Evolutionary conservation across 2,888 invertebrate species (phyloP).

Genomic region (Calameuta filiformis): DNA sequence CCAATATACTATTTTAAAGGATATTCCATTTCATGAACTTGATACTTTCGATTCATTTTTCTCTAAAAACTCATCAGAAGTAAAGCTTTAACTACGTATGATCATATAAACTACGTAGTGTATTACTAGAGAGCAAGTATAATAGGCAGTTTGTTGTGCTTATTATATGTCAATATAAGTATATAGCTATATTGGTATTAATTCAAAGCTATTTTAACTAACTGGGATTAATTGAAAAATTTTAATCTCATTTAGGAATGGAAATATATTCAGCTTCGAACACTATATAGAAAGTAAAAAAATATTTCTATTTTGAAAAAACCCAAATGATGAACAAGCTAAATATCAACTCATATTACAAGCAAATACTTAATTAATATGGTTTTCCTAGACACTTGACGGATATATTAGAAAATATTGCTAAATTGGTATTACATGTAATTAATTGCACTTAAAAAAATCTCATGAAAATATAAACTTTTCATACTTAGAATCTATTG

Average conservation of each 20-base stretch:
- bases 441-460: background rate
- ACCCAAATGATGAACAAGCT: background rate
- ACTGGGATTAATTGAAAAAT: background rate
- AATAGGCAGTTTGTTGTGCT: background rate
- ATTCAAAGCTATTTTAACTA: background rate
- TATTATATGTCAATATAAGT: background rate
- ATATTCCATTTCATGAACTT: background rate
- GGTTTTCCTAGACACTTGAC: background rate
- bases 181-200: background rate
- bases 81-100: background rate
- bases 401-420: background rate
- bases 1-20: background rate
- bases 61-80: background rate
- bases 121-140: background rate
- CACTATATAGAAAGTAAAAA: background rate
- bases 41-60: background rate
- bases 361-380: background rate
- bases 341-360: background rate
- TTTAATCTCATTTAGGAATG: background rate
- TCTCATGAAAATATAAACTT: background rate
- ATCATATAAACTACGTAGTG: background rate
- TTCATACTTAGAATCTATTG: background rate
- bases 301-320: background rate
- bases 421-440: background rate
- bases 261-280: background rate